phyloP scores from a whole-genome alignment of 2,888 invertebrate species.

The Synanthedon andrenaeformis region DNA sequence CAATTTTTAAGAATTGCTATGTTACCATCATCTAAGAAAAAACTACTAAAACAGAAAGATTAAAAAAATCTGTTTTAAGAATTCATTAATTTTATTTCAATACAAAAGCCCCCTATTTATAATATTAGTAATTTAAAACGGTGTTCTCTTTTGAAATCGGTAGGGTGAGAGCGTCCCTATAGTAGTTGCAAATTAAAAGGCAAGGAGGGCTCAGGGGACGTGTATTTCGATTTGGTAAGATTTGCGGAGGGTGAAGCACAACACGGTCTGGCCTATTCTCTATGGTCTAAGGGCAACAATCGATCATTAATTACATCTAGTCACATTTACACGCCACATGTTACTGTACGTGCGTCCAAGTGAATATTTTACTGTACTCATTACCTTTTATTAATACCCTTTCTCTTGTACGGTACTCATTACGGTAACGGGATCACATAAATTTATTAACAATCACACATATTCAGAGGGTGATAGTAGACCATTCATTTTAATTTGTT shows the following conservation, averaged over 20 bases:
- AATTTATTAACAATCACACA: no score
- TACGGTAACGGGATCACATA: no score
- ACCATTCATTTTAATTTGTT: no score
- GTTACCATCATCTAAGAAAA: no score
- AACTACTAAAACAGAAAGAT: no score
- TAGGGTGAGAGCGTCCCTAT: constrained; percentile 37
- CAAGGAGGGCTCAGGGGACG: constrained; percentile 48
- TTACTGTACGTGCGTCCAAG: constrained; percentile 13
- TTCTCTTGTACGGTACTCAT: not conserved
- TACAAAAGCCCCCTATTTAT: no score
- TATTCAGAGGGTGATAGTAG: no score
- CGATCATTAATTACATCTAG: constrained; percentile 68
- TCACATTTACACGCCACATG: constrained; percentile 66
- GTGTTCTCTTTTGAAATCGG: not conserved
- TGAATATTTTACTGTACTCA: not conserved
- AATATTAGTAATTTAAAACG: not conserved
- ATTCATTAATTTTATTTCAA: no score
- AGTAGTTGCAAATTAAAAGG: constrained; percentile 69
- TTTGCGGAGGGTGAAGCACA: constrained; percentile 43
- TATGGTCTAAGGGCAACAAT: constrained; percentile 51
- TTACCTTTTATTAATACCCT: not conserved
- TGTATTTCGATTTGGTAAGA: constrained; percentile 52
- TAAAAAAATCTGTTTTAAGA: no score
- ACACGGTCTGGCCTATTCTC: constrained; percentile 22
- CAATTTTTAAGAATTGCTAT: no score